Conservation (phyloP, 2,888 invertebrate genomes). For the Tenthredo notha region DNA sequence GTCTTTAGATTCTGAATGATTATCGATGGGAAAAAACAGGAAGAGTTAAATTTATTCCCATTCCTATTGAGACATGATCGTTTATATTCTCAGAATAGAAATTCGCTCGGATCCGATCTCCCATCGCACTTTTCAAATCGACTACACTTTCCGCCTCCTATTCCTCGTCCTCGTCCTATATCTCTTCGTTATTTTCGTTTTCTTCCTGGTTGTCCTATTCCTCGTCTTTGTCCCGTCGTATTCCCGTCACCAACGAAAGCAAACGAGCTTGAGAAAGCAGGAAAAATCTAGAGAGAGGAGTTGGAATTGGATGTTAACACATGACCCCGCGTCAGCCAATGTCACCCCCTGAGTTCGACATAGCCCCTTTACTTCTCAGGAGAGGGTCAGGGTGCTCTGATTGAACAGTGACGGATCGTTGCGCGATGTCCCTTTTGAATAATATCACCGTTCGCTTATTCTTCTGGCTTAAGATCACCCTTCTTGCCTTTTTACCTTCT, state of each 20-base stretch:
- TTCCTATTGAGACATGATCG: slow-evolving; percentile 69
- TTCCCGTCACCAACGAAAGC: slow-evolving; percentile 48
- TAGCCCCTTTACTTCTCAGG: not conserved
- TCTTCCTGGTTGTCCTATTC: slow-evolving; percentile 34
- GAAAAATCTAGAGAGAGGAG: slow-evolving; percentile 6
- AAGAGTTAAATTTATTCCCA: slow-evolving; percentile 71
- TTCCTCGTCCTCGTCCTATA: slow-evolving; percentile 40
- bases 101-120: slow-evolving; percentile 60
- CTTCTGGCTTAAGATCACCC: slow-evolving; percentile 43
- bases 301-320: slow-evolving; percentile 56
- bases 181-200: not conserved
- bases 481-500: not conserved
- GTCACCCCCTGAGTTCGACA: slow-evolving; percentile 35
- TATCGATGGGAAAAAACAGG: slow-evolving; percentile 60
- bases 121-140: slow-evolving; percentile 55
- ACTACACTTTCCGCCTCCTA: slow-evolving; percentile 53
- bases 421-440: slow-evolving; percentile 53
- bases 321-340: slow-evolving; percentile 54
- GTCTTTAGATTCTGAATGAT: slow-evolving; percentile 37
- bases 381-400: slow-evolving; percentile 48
- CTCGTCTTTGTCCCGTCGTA: not conserved
- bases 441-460: slow-evolving; percentile 51
- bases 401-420: slow-evolving; percentile 55
- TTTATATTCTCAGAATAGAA: slow-evolving; percentile 72
- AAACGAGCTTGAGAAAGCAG: slow-evolving; percentile 50